Evolutionary conservation across 2,888 invertebrate genomes (phyloP), one percentile per base, ranked within the genome.

Genomic region (Heliconius cydno): DNA sequence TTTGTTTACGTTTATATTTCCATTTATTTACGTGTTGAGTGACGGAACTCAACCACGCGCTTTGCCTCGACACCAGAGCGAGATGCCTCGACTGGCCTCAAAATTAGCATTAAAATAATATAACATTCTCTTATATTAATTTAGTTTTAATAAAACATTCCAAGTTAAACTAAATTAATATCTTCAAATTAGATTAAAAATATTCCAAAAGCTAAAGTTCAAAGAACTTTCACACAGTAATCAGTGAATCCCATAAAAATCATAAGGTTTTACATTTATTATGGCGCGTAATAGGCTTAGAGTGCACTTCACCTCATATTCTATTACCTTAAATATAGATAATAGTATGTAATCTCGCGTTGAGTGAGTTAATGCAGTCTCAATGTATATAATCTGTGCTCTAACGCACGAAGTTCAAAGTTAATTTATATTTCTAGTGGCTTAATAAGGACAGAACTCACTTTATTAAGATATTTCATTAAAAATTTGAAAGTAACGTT

Each of bases 241-340:
- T 75, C 57, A 63, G 68, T 75, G 63, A 70, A 70, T 71, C 63
- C 46, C 70, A 79, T 79, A 76, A 66, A 79, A 75, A 70, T 65
- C 75, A 75, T 75, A 65, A 41, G 63, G 65, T 65, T 75, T 75
- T 73, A 63, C 46, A 75, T 75, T 78, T 70, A 79, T 66, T 70
- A 77, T 5, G 57, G 68, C 41, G 57, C 66, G 74, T 81, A 81
- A 81, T 77, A 79, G 77, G 79, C 79, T 81, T 81, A 79, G 73
- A 76, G 68, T 74, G 73, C 30, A 57, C 57, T 52, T 68, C 72
- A 73, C 71, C 72, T 76, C 60, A 57, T 65, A 46, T 79, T 73
- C 28, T 34, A 68, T 74, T 76, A 72, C 78, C 66, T 79, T 74
- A 78, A 68, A 73, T 57, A 65, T 70, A 57, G 73, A 78, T 79